Evolutionary conservation across 2,797 vertebrate species (phyloP).

Genomic region (Petrocephalus sullivani): DNA sequence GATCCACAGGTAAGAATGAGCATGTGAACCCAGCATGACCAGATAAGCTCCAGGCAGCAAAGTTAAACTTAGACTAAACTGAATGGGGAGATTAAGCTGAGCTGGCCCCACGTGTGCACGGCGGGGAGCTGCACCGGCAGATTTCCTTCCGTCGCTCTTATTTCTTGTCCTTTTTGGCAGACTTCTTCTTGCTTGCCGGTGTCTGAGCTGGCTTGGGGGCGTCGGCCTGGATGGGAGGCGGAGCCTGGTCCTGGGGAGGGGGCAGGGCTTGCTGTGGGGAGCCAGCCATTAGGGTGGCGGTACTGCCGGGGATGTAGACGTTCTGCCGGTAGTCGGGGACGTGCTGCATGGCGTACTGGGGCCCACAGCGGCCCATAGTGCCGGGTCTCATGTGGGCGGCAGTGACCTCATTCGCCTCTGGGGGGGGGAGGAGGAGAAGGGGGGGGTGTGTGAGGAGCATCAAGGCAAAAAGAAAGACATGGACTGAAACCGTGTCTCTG

Average conservation of each 20-base stretch:
- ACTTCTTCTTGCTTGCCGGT: slow-evolving; percentile 77
- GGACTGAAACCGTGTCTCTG: neutral
- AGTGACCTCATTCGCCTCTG: slow-evolving; percentile 66
- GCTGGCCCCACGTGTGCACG: neutral
- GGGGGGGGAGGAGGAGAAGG: neutral
- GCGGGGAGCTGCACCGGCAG: neutral
- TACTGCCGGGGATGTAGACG: slow-evolving; percentile 80
- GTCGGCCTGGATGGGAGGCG: slow-evolving; percentile 35
- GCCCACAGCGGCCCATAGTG: slow-evolving; percentile 75
- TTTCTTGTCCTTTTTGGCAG: slow-evolving; percentile 79
- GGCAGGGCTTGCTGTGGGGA: slow-evolving; percentile 57
- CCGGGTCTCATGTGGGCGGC: slow-evolving; percentile 59
- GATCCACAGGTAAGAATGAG: neutral
- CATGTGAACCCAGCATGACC: neutral
- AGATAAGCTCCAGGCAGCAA: neutral
- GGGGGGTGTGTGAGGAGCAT: neutral
- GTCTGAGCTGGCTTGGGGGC: slow-evolving; percentile 49
- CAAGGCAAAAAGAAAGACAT: neutral
- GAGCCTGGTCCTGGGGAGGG: slow-evolving; percentile 46
- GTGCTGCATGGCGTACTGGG: slow-evolving; percentile 74
- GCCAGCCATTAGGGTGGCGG: slow-evolving; percentile 71
- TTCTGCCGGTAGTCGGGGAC: slow-evolving; percentile 80
- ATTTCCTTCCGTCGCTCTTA: slow-evolving; percentile 35
- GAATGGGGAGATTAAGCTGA: neutral
- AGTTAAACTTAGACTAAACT: neutral